These are phyloP conservation scores for Argyrosomus japonicus DNA, from an alignment of 2,113 vertebrate genomes.

Conservation along the genomic window DNA sequence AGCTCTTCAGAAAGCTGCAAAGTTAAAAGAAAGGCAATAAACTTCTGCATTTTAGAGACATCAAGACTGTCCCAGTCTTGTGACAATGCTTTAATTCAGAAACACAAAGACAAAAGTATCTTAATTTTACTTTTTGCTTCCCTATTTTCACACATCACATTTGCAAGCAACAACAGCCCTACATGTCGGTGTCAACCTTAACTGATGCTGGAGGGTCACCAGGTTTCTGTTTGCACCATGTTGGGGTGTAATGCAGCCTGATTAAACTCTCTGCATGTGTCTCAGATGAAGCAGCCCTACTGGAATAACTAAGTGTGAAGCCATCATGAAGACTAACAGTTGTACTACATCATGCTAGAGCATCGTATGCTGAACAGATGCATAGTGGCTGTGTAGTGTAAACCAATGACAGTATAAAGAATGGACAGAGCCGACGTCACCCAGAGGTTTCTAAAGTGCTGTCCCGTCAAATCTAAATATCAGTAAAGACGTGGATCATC, in stretches of 20 bases:
- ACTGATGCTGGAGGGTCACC: not conserved
- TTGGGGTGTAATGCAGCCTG: not conserved
- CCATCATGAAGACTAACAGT: not conserved
- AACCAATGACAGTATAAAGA: too few relatives aligned
- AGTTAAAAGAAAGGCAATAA: not conserved
- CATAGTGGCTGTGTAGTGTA: not conserved
- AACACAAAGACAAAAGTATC: not conserved
- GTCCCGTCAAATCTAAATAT: too few relatives aligned
- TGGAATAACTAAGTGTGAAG: not conserved
- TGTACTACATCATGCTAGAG: not conserved
- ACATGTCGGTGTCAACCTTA: not conserved
- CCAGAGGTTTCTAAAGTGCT: too few relatives aligned
- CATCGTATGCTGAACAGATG: not conserved
- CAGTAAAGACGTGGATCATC: too few relatives aligned
- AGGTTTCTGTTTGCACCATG: not conserved
- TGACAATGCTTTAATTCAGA: not conserved
- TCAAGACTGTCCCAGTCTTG: not conserved
- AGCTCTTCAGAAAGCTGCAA: conserved; percentile 5
- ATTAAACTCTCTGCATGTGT: not conserved
- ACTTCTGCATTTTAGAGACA: not conserved
- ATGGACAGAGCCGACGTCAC: too few relatives aligned
- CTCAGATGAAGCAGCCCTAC: not conserved
- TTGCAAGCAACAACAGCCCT: not conserved
- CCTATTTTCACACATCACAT: not conserved
- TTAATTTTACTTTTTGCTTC: not conserved